A percentile compares a stretch with the other conserved stretches of the same genome.
Evolutionary conservation across 2,113 vertebrate species (phyloP).

Genomic region (Rhynchopsitta pachyrhyncha): DNA sequence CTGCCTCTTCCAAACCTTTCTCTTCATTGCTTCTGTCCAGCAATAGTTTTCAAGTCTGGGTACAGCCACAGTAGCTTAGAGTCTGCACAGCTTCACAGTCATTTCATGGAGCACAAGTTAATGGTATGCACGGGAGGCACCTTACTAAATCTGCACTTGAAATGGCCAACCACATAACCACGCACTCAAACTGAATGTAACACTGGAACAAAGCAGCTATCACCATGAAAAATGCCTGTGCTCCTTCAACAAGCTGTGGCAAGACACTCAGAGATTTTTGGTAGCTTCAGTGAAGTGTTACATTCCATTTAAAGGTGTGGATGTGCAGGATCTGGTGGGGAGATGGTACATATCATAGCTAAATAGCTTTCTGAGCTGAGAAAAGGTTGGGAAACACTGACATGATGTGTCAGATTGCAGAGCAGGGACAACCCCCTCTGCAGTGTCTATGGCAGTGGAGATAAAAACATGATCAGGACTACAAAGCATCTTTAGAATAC

Average conservation of each 20-base stretch:
- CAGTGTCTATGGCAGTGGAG: neutral
- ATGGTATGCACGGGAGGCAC: neutral
- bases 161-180: neutral
- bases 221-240: neutral
- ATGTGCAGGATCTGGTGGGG: neutral
- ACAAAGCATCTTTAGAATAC: neutral
- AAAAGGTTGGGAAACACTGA: neutral
- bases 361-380: neutral
- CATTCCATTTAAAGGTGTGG: constrained; percentile 33
- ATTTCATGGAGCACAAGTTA: neutral
- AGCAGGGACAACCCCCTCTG: neutral
- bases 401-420: neutral
- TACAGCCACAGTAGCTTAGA: neutral
- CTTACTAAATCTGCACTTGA: neutral
- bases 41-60: neutral
- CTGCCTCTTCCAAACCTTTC: neutral
- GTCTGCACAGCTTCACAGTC: neutral
- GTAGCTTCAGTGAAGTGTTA: neutral
- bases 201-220: neutral
- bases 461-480: neutral
- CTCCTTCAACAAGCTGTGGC: neutral
- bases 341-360: neutral
- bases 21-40: neutral
- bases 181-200: neutral
- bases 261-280: neutral